Evolutionary conservation across 2,888 invertebrate species (phyloP), one percentile per base, ranked within the genome.

Genomic region (Orchesellides sinensis): DNA sequence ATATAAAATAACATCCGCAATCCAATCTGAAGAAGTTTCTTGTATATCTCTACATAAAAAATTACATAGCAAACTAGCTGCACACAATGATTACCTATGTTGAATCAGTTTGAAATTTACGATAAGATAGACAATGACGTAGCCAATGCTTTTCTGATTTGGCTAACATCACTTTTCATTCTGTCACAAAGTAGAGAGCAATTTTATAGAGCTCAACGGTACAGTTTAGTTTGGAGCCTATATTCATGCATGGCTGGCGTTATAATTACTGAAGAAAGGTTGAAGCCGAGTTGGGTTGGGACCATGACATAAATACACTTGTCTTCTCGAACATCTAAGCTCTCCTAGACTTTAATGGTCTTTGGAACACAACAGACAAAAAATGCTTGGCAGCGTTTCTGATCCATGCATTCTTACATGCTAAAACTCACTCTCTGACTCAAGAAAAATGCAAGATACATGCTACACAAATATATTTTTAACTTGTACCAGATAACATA

Each of bases 261-360:
- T n/a, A 40, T 40, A 40, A 59, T 40, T 40, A 40, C 40, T 40
- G 40, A 10, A 29, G 17, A 61, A 32, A 61, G 65, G 14, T 40
- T 40, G 40, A 40, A 40, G 10, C n/a, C n/a, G 40, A 10, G 40
- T 40, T 40, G 40, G 40, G n/a, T 12, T 54, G 54, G 66, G 81
- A 74, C 81, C 81, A 32, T 81, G 81, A 74, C 81, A 81, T 81
- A 61, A 74, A 81, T 81, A 59, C 32, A 54, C 29, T 49, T 63
- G 61, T 74, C 49, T 27, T 29, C 27, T n/a, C 25, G n/a, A 17
- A 49, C 49, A 49, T 17, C 49, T 35, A 8, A 12, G 35, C 35
- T 5, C 5, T 12, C n/a, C n/a, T n/a, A n/a, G n/a, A n/a, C n/a
- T n/a, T n/a, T n/a, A n/a, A n/a, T n/a, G n/a, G n/a, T n/a, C n/a